Base-by-base conservation (phyloP, 2,797 vertebrate species). In the Liasis olivaceus region DNA sequence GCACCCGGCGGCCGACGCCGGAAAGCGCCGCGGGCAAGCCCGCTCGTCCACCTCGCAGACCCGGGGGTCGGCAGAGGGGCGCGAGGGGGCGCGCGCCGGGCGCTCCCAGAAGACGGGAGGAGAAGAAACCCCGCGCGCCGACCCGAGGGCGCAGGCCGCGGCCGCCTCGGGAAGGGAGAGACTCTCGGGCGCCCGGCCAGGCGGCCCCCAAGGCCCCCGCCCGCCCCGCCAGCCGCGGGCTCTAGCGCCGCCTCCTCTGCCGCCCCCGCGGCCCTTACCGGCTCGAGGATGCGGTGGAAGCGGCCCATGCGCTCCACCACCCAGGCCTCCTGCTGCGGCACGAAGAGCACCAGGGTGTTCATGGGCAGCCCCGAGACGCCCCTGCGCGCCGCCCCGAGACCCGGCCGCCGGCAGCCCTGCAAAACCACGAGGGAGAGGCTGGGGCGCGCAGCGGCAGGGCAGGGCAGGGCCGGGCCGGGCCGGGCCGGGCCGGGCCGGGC, bases 321-420 rank as follows among this genome's bases (percentile, higher is more conserved):
- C 99, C 99, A 99, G 91, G 99, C 99, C 93, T 99, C 99, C 96
- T 99, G 99, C 93, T 99, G 99, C 0, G 99, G 99, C 89, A 99
- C 99, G 85, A 99, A 99, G 91, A 99, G 98, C 31, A 99, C 94
- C 93, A 99, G 97, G 0, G 99, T 99, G 97, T 99, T 99, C 97
- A 99, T 93, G 81, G 99, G 99, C 54, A 99, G 96, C 89, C 97
- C 98, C 0, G 99, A 99, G 1, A 98, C 98, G 97, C 97, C 98
- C 94, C 98, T 97, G 95, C 96, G 97, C 2, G 98, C 98, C 87
- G 91, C 93, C 69, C 92, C 92, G 0, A 93, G 85, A 8, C 62
- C 88, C 91, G 95, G 87, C 85, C 94, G 91, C 62, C 95, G 91
- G 15, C 87, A 88, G 81, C 31, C 81, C 96, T 96, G 92, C 1